These are phyloP conservation scores for Sebastes cheni DNA, from an alignment of 2,797 vertebrate genomes.

Conservation along the genomic window DNA sequence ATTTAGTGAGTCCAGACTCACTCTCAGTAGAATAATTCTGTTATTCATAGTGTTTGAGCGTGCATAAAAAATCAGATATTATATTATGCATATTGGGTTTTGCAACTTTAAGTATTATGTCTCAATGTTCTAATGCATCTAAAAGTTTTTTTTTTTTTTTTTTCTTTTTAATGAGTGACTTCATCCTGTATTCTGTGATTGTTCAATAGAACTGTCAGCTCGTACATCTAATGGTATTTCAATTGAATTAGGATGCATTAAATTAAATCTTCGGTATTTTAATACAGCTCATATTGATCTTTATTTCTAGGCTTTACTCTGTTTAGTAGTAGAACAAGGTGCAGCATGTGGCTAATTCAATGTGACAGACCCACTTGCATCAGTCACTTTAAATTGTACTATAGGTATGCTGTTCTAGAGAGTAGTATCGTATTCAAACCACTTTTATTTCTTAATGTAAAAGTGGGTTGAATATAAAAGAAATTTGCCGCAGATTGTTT, in stretches of 20 bases:
- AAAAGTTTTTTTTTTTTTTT: background rate
- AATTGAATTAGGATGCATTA: conserved; percentile 80
- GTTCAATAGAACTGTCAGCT: conserved; percentile 63
- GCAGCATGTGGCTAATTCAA: conserved; percentile 22
- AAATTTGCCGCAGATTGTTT: conserved; percentile 3
- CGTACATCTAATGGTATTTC: conserved; percentile 74
- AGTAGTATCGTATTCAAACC: conserved; percentile 10
- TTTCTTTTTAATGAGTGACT: conserved; percentile 33
- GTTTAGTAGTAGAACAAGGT: conserved; percentile 27
- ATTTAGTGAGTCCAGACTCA: background rate
- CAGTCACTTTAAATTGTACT: conserved; percentile 13
- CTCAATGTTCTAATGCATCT: conserved; percentile 32
- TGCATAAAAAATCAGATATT: conserved; percentile 7
- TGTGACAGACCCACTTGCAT: conserved; percentile 7
- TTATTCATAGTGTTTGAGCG: conserved; percentile 11
- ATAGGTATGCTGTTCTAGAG: background rate
- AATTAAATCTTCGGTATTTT: conserved; percentile 67
- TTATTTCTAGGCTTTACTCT: conserved; percentile 32
- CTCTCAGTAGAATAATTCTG: background rate
- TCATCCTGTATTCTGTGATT: conserved; percentile 62
- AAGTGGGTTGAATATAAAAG: background rate
- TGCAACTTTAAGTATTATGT: conserved; percentile 12
- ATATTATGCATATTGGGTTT: conserved; percentile 35
- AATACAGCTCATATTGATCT: conserved; percentile 62
- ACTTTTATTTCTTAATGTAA: conserved; percentile 9